A percentile compares a stretch with the other conserved stretches of the same genome.
phyloP scores from a whole-genome alignment of 2,797 vertebrate species.

The Micrastur ruficollis region DNA sequence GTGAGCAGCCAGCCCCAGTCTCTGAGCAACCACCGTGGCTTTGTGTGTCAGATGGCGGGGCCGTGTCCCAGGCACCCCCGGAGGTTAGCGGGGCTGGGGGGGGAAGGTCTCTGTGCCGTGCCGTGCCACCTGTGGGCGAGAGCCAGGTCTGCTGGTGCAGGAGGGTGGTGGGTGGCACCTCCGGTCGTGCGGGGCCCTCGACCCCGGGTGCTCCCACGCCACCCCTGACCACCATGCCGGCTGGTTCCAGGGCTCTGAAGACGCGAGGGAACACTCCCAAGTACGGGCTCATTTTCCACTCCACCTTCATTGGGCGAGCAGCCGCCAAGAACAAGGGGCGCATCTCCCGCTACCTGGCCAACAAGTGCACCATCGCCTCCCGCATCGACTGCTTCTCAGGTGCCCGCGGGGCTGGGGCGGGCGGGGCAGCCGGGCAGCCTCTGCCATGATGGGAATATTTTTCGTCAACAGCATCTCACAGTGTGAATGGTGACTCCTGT shows the following conservation, averaged over 20 bases:
- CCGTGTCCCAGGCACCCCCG: background rate
- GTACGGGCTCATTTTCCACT: conserved; percentile 97
- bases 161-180: rapidly evolving
- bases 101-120: rapidly evolving
- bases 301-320: conserved; percentile 94
- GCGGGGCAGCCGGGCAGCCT: background rate
- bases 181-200: rapidly evolving
- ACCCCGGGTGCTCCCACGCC: rapidly evolving
- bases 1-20: conserved; percentile 80
- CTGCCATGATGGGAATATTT: conserved; percentile 91
- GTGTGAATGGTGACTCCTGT: conserved; percentile 74
- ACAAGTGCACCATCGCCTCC: conserved; percentile 96
- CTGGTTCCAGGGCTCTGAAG: conserved; percentile 86
- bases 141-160: background rate
- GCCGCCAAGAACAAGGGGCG: conserved; percentile 96
- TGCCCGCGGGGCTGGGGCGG: conserved; percentile 38
- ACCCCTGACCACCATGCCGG: rapidly evolving
- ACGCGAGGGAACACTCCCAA: conserved; percentile 95
- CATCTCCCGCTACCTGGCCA: conserved; percentile 94
- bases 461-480: conserved; percentile 97
- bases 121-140: too few species aligned
- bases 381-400: conserved; percentile 97
- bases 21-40: conserved; percentile 84
- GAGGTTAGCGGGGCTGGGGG: background rate
- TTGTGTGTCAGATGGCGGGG: background rate